Conservation (phyloP, 1,140 invertebrate genomes). For the Trichonephila clavata region DNA sequence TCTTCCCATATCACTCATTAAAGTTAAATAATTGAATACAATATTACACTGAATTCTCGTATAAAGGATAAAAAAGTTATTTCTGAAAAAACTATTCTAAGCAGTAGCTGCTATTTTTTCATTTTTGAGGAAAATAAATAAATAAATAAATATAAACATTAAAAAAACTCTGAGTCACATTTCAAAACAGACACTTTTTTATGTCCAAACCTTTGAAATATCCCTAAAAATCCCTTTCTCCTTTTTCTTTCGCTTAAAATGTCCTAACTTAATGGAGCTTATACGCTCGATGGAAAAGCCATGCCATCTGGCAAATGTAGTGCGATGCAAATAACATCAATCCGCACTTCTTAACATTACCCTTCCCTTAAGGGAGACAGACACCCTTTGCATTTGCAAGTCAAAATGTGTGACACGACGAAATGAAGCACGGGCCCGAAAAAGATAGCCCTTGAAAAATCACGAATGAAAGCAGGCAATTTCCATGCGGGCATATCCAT, state of each 20-base stretch:
- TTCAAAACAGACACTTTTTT: neutral
- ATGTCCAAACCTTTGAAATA: neutral
- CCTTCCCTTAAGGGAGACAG: neutral
- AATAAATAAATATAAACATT: neutral
- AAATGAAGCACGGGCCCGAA: constrained; percentile 38
- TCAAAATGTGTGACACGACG: constrained; percentile 57
- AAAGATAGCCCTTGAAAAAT: constrained; percentile 50
- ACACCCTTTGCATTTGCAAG: constrained; percentile 67
- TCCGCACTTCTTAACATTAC: constrained; percentile 42
- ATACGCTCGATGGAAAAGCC: neutral
- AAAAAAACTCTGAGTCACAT: neutral
- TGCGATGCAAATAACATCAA: constrained; percentile 65
- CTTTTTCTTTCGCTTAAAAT: constrained; percentile 8
- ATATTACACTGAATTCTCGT: too few species aligned
- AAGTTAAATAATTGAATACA: too few species aligned
- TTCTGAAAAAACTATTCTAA: neutral
- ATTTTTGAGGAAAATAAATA: neutral
- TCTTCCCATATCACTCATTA: too few species aligned
- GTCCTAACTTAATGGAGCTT: constrained; percentile 39
- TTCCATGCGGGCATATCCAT: constrained; percentile 65
- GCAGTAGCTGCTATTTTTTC: neutral
- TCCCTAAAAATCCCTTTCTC: neutral
- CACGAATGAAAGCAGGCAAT: constrained; percentile 51
- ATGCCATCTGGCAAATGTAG: constrained; percentile 11
- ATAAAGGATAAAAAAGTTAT: neutral